phyloP scores from a whole-genome alignment of 2,113 vertebrate genomes.

The Genyomyrus donnyi region DNA sequence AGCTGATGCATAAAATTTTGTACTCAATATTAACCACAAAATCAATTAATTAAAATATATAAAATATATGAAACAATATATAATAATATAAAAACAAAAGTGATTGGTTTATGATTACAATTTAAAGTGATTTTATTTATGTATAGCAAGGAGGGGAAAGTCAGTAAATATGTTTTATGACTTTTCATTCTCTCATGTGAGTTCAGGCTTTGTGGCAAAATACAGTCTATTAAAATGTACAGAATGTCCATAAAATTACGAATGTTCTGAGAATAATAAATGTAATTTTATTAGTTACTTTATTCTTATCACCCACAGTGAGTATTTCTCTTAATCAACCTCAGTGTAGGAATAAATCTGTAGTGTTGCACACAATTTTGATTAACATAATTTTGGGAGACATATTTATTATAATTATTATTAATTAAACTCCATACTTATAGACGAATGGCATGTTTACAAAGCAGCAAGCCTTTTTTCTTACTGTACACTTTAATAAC shows the following conservation, averaged over 20 bases:
- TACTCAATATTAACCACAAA: constrained; percentile 12
- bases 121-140: neutral
- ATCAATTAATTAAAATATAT: neutral
- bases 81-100: neutral
- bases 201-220: neutral
- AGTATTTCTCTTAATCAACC: neutral
- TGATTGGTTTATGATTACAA: neutral
- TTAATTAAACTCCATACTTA: neutral
- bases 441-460: neutral
- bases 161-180: neutral
- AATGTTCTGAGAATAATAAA: neutral
- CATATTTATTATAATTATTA: neutral
- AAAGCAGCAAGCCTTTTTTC: neutral
- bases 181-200: neutral
- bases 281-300: neutral
- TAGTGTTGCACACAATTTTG: neutral
- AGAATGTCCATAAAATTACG: no score
- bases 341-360: neutral
- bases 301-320: neutral
- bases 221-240: neutral
- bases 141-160: neutral
- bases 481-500: neutral
- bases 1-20: neutral
- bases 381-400: neutral
- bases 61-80: neutral